Evolutionary conservation across 2,888 invertebrate genomes (phyloP), one percentile per base, ranked within the genome.

Genomic region (Latrodectus hesperus): DNA sequence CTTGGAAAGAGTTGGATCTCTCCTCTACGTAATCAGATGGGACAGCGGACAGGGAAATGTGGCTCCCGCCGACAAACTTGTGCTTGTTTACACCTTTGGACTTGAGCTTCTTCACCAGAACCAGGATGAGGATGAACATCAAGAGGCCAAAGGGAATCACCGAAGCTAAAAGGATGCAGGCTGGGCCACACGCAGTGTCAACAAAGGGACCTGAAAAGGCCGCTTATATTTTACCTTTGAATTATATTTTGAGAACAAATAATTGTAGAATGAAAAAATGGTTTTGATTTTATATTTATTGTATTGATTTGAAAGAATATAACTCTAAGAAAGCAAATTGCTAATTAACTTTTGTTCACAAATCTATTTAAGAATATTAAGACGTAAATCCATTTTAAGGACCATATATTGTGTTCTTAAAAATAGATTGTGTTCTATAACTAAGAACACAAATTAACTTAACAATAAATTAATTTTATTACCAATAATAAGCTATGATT

Each of bases 11-110:
- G 17, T 90, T 90, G 4, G 89, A 87, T n/a, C 89, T 70, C 16
- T 92, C 92, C 60, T 91, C 92, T 26, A 91, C 90, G 88, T 92
- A 92, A 85, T 92, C 92, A 0, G 92, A 92, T 0, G 92, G 92
- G 16, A 92, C 90, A 8, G 91, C 92, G 11, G 91, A 91, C 83
- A 92, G 55, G 1, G 88, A 88, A 14, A 88, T 84, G 65, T 81
- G 84, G 16, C 84, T 82, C 3, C 78, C 78, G 17, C 80, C 81
- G 8, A 84, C 76, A 22, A 80, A 84, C 17, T 82, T 74, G 22
- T 81, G 81, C 14, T 78, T 72, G 26, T 1, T 67, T 53, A 81
- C 67, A 53, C 68, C 65, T 26, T 49, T 76, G 0, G 26, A 16
- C 9, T 65, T 68, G 22, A 77, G 12, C 16, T 49, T 38, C 14